A percentile compares a stretch with the other conserved stretches of the same genome.
phyloP scores from a whole-genome alignment of 2,888 invertebrate genomes.

The Caenorhabditis becei region DNA sequence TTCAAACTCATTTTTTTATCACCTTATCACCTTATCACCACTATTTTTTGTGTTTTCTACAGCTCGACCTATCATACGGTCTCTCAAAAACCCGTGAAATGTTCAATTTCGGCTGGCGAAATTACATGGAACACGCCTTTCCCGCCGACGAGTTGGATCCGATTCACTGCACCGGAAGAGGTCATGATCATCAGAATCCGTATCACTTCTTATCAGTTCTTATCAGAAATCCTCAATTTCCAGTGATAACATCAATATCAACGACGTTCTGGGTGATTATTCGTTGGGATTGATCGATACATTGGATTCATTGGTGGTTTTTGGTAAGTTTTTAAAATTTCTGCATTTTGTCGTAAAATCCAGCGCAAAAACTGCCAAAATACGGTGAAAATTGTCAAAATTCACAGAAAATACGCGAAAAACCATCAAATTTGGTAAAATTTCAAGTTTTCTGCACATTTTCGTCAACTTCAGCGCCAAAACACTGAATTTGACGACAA shows the following conservation, averaged over 20 bases:
- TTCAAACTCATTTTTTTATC: too few relatives aligned
- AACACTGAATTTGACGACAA: too few relatives aligned
- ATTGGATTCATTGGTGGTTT: slow-evolving; percentile 85
- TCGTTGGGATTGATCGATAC: slow-evolving; percentile 85
- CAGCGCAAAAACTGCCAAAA: neutral
- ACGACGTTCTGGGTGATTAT: slow-evolving; percentile 86
- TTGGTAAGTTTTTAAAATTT: slow-evolving; percentile 57
- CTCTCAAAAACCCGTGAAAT: slow-evolving; percentile 74
- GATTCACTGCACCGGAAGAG: slow-evolving; percentile 85
- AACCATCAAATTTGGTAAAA: too few relatives aligned
- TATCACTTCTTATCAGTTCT: too few relatives aligned
- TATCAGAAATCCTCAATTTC: slow-evolving; percentile 79
- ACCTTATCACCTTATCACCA: too few relatives aligned
- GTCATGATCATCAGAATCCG: slow-evolving; percentile 86
- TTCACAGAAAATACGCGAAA: too few relatives aligned
- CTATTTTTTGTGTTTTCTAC: too few relatives aligned
- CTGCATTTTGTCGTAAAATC: neutral
- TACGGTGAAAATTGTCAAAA: neutral
- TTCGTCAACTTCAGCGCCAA: too few relatives aligned
- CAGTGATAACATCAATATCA: slow-evolving; percentile 86
- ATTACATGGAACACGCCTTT: slow-evolving; percentile 86
- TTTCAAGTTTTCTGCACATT: too few relatives aligned
- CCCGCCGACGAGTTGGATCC: slow-evolving; percentile 86
- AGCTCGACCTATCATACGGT: slow-evolving; percentile 63
- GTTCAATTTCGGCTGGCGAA: slow-evolving; percentile 83